Conservation (phyloP, 2,888 invertebrate genomes). For the Stenoptilia bipunctidactyla region DNA sequence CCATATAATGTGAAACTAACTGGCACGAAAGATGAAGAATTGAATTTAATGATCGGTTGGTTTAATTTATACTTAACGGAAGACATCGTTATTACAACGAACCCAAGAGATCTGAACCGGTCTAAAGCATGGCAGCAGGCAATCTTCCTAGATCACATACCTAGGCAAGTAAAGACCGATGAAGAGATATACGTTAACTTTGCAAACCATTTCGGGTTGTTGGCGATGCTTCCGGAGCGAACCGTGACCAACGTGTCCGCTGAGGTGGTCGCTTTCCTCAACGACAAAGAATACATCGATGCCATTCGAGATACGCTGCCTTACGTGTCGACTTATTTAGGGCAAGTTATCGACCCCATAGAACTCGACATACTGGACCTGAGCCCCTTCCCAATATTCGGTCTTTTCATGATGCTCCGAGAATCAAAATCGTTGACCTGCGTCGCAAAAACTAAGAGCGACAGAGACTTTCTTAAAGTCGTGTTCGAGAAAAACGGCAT, state of each 20-base stretch:
- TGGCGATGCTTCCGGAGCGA: constrained; percentile 25
- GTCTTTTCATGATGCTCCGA: constrained; percentile 50
- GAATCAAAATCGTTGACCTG: constrained; percentile 34
- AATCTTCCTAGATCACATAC: constrained; percentile 8
- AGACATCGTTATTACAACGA: constrained; percentile 62
- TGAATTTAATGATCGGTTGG: constrained; percentile 66
- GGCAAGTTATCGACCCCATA: constrained; percentile 2
- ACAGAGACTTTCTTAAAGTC: constrained; percentile 5
- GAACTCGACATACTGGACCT: constrained; percentile 47
- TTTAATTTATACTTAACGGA: constrained; percentile 75
- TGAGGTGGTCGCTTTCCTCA: constrained; percentile 5
- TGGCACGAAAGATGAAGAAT: constrained; percentile 10
- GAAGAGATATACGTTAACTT: constrained; percentile 24
- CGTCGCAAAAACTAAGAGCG: constrained; percentile 12
- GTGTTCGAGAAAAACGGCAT: constrained; percentile 7
- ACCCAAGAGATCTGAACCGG: constrained; percentile 41
- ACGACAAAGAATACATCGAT: constrained; percentile 16
- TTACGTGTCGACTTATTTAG: constrained; percentile 2
- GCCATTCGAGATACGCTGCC: constrained; percentile 9
- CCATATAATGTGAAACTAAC: background rate
- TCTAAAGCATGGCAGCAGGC: constrained; percentile 40
- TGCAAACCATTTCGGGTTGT: constrained; percentile 44
- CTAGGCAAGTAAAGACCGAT: constrained; percentile 1
- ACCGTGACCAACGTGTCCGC: constrained; percentile 1
- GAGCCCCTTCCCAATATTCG: constrained; percentile 65